phyloP scores from a whole-genome alignment of 2,888 invertebrate species.

The Callyntrura sp. region DNA sequence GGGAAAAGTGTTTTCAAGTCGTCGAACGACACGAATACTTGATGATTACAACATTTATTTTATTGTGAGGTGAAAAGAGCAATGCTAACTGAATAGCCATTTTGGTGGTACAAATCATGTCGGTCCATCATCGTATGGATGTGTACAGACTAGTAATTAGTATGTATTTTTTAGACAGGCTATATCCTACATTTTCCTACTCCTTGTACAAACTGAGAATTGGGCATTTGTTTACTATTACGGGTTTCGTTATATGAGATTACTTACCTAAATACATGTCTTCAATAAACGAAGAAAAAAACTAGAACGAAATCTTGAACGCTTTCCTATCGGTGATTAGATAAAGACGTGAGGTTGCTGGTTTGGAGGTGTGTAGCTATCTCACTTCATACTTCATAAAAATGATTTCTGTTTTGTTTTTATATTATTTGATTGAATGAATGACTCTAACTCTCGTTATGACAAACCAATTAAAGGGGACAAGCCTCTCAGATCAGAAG shows the following conservation, averaged over 20 bases:
- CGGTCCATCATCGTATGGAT: too few species aligned
- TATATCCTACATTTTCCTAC: too few species aligned
- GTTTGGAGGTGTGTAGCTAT: not conserved
- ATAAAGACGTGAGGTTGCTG: not conserved
- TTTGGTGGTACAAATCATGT: too few species aligned
- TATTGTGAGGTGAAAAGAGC: too few species aligned
- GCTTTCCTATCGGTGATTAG: not conserved
- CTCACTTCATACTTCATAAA: not conserved
- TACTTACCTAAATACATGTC: not conserved
- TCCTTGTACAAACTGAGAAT: not conserved
- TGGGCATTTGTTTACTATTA: not conserved
- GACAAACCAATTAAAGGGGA: constrained; percentile 48
- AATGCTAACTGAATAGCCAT: too few species aligned
- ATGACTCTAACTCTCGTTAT: constrained; percentile 5
- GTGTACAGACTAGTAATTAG: not conserved
- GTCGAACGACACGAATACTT: too few species aligned
- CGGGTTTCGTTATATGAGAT: too few species aligned
- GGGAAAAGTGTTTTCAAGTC: too few species aligned
- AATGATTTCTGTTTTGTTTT: constrained; percentile 50
- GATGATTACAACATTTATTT: too few species aligned
- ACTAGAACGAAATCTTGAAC: constrained; percentile 18
- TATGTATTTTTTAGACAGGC: too few species aligned
- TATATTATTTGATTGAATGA: constrained; percentile 58
- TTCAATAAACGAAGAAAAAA: constrained; percentile 17
- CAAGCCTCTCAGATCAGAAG: not conserved